Evolutionary conservation across 2,113 vertebrate genomes (phyloP), one percentile per base, ranked within the genome.

Genomic region (Salminus brasiliensis): DNA sequence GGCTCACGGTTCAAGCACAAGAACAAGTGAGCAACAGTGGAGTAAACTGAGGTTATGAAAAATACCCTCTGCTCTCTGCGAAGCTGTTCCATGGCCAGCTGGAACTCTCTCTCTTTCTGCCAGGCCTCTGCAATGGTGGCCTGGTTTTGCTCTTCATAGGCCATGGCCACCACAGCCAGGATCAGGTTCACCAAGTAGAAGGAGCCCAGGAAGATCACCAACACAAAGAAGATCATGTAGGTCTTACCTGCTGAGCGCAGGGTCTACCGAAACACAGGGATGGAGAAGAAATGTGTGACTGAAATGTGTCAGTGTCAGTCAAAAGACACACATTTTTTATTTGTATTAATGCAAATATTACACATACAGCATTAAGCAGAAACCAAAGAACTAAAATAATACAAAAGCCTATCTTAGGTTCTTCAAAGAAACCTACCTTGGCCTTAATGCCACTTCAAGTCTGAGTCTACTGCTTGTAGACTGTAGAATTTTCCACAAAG

Each of bases 171-270:
- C 25, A 99, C 98, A 32, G 98, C 98, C 89, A 99, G 90, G 87
- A 99, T 99, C 86, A 99, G 89, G 88, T 99, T 99, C 81, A 99
- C 86, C 87, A 99, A 90, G 88, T 99, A 99, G 93, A 99, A 99
- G 0, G 98, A 99, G 71, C 98, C 98, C 91, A 99, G 85, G 86
- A 99, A 99, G 86, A 99, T 99, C 52, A 99, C 98, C 43, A 99
- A 90, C 90, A 99, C 97, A 83, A 99, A 99, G 91, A 99, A 99
- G 73, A 99, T 91, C 97, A 99, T 99, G 91, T 99, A 99, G 86
- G 97, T 97, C 91, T 99, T 99, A 71, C 98, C 98, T 15, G 97
- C 95, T 21, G 96, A 97, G 78, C 98, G 93, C 72, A 99, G 90
- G 27, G 97, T 99, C 98, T 99, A 80, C 5, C 27, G 62, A 5